Conservation (phyloP, 1,140 invertebrate genomes). For the Cydia fagiglandana region DNA sequence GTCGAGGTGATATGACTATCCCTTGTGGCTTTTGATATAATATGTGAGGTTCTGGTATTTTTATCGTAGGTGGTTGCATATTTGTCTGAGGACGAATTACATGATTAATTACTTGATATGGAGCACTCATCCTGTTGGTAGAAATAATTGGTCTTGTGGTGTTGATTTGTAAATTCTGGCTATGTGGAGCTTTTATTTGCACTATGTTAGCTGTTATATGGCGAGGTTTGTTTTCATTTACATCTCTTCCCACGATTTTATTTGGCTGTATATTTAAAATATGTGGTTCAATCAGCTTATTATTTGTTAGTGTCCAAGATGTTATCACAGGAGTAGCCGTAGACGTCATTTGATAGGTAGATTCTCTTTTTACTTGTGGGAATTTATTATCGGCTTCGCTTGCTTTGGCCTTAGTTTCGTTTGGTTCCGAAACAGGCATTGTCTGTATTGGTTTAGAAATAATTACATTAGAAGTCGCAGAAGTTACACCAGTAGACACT, state of each 20-base stretch:
- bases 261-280: slow-evolving; percentile 60
- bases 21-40: slow-evolving; percentile 77
- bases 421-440: slow-evolving; percentile 49
- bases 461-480: slow-evolving; percentile 18
- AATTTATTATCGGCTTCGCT: slow-evolving; percentile 54
- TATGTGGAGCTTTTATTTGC: slow-evolving; percentile 64
- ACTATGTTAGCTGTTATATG: slow-evolving; percentile 74
- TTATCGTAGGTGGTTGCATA: slow-evolving; percentile 81
- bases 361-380: slow-evolving; percentile 70
- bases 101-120: slow-evolving; percentile 76
- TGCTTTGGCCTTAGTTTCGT: slow-evolving; percentile 42
- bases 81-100: slow-evolving; percentile 66
- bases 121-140: slow-evolving; percentile 59
- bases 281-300: slow-evolving; percentile 68
- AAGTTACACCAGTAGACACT: slow-evolving; percentile 46
- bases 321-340: slow-evolving; percentile 80
- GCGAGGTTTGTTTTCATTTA: slow-evolving; percentile 66
- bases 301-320: slow-evolving; percentile 72
- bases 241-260: slow-evolving; percentile 51
- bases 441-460: slow-evolving; percentile 56
- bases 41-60: slow-evolving; percentile 80
- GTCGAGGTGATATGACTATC: slow-evolving; percentile 78
- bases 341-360: slow-evolving; percentile 70
- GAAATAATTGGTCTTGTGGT: slow-evolving; percentile 64
- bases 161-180: slow-evolving; percentile 55